phyloP scores from a whole-genome alignment of 2,113 vertebrate species.

The Saimiri boliviensis region DNA sequence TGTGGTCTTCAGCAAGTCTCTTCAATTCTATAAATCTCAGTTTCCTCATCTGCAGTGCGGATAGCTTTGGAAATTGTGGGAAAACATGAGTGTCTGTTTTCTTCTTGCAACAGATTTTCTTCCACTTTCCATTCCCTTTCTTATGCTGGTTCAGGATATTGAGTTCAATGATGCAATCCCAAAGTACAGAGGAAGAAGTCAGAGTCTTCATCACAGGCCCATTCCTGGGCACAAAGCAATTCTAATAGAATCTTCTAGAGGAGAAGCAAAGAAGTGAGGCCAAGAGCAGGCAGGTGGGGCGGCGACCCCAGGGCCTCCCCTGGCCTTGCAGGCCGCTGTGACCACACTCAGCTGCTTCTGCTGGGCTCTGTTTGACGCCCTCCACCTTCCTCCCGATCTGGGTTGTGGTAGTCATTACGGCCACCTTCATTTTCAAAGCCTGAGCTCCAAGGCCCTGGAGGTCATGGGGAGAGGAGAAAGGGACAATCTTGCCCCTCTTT shows the following conservation, averaged over 20 bases:
- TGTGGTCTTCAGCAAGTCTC: background rate
- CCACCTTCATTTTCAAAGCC: background rate
- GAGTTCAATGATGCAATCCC: background rate
- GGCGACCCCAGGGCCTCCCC: background rate
- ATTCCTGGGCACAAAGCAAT: background rate
- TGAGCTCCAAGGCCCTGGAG: background rate
- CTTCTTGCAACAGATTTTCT: background rate
- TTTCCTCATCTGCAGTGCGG: background rate
- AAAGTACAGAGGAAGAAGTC: background rate
- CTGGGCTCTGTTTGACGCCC: background rate
- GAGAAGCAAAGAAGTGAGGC: background rate
- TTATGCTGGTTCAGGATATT: background rate
- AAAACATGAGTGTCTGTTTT: background rate
- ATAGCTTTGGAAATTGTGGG: background rate
- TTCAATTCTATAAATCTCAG: background rate
- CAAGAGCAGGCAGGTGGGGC: too few relatives aligned
- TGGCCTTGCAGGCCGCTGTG: accelerated
- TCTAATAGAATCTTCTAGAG: background rate
- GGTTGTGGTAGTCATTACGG: background rate
- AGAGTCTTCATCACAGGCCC: background rate
- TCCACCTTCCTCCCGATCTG: background rate
- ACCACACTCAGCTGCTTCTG: background rate
- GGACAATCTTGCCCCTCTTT: too few relatives aligned
- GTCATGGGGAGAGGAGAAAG: background rate
- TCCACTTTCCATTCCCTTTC: background rate